phyloP scores from a whole-genome alignment of 2,797 vertebrate genomes.

The Cottoperca gobio region DNA sequence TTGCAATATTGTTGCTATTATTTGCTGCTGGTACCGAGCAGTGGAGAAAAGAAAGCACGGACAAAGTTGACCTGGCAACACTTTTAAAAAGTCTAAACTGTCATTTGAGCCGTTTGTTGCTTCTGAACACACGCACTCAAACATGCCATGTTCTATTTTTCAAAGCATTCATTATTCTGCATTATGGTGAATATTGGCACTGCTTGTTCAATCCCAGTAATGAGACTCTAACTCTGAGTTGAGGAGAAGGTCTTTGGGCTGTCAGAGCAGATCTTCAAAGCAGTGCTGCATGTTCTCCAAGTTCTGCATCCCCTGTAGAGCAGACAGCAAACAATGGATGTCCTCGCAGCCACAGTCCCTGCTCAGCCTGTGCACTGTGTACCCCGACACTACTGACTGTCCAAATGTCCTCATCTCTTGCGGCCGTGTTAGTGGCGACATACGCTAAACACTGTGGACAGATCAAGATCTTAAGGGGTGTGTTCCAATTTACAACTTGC shows the following conservation, averaged over 20 bases:
- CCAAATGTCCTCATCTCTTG: slow-evolving; percentile 54
- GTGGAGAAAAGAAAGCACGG: slow-evolving; percentile 13
- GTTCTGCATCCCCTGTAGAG: slow-evolving; percentile 36
- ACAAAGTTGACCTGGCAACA: slow-evolving; percentile 53
- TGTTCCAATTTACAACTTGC: not conserved
- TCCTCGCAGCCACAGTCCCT: slow-evolving; percentile 46
- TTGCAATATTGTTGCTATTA: no score
- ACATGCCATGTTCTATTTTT: slow-evolving; percentile 18
- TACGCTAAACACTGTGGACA: slow-evolving; percentile 10
- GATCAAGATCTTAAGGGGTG: slow-evolving; percentile 3
- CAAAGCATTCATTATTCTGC: slow-evolving; percentile 46
- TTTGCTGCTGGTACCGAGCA: slow-evolving; percentile 41
- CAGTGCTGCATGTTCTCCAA: slow-evolving; percentile 27
- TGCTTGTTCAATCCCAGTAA: slow-evolving; percentile 33
- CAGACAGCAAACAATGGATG: slow-evolving; percentile 52
- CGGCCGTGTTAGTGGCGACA: slow-evolving; percentile 2
- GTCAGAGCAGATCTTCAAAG: slow-evolving; percentile 63
- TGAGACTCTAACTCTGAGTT: slow-evolving; percentile 48
- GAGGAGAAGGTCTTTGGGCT: slow-evolving; percentile 42
- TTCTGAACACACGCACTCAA: slow-evolving; percentile 11
- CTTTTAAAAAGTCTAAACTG: slow-evolving; percentile 57
- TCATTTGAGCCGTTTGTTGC: slow-evolving; percentile 5
- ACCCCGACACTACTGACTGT: slow-evolving; percentile 6
- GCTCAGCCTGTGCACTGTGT: slow-evolving; percentile 27
- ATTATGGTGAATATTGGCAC: slow-evolving; percentile 41